Evolutionary conservation across 2,113 vertebrate genomes (phyloP).

Genomic region (Physeter macrocephalus): DNA sequence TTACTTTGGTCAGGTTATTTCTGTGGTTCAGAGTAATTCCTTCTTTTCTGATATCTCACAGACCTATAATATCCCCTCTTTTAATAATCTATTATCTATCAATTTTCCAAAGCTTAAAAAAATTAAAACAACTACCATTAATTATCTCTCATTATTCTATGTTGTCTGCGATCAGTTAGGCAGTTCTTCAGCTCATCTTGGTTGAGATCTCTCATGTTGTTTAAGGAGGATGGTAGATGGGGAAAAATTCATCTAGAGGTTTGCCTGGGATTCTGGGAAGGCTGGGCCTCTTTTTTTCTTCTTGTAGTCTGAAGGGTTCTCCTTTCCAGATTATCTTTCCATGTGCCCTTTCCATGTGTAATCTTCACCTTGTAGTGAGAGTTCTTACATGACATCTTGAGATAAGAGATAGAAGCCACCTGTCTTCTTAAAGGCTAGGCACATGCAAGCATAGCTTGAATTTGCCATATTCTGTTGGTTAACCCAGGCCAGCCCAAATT

Average conservation of each 20-base stretch:
- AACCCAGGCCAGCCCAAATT: not conserved
- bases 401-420: not conserved
- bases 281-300: not conserved
- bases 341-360: not conserved
- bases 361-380: not conserved
- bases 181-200: not conserved
- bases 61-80: not conserved
- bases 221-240: not conserved
- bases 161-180: not conserved
- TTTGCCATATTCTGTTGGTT: not conserved
- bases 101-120: not conserved
- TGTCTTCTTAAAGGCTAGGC: not conserved
- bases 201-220: not conserved
- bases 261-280: not conserved
- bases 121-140: not conserved
- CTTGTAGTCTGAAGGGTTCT: rapidly evolving
- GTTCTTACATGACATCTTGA: not conserved
- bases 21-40: not conserved
- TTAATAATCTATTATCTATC: not conserved
- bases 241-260: not conserved
- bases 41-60: not conserved
- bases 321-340: not conserved
- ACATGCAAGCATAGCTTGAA: not conserved
- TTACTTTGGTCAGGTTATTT: not conserved
- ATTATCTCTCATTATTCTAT: not conserved